Percentiles rank a stretch among this genome's conserved stretches.
Evolutionary conservation across 2,113 vertebrate genomes (phyloP).

Genomic region (Psephotus haematonotus): DNA sequence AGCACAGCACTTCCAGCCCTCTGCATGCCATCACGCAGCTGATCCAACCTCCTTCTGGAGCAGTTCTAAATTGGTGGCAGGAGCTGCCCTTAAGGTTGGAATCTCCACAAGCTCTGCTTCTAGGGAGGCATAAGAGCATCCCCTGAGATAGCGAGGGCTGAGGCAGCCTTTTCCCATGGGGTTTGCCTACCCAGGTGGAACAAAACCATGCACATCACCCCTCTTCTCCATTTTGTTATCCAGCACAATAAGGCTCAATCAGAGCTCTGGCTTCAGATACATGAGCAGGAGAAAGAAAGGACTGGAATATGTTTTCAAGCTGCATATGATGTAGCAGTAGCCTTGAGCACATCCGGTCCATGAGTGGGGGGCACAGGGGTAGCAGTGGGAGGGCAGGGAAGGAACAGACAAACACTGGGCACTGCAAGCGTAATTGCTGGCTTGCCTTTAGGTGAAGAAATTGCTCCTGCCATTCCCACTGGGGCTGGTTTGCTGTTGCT

Average conservation of each 20-base stretch:
- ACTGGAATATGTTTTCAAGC: background rate
- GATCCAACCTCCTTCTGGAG: background rate
- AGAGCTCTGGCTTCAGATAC: background rate
- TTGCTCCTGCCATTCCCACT: slow-evolving; percentile 66
- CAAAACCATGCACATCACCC: background rate
- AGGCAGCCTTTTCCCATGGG: background rate
- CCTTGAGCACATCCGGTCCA: background rate
- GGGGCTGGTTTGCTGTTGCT: slow-evolving; percentile 75
- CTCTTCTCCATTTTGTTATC: background rate
- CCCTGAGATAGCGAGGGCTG: background rate
- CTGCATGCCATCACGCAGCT: background rate
- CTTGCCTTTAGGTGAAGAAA: slow-evolving; percentile 70
- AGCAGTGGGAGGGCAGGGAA: slow-evolving; percentile 24
- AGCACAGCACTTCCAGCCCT: background rate
- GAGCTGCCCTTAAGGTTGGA: background rate
- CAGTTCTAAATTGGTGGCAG: background rate
- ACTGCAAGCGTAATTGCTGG: slow-evolving; percentile 60
- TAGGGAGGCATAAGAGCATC: background rate
- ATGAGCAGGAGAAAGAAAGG: background rate
- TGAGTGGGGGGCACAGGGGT: background rate
- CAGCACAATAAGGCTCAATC: background rate
- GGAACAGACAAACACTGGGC: slow-evolving; percentile 43
- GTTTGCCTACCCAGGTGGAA: background rate
- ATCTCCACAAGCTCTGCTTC: background rate
- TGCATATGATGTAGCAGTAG: background rate